A percentile compares a stretch with the other conserved stretches of the same genome.
phyloP scores from a whole-genome alignment of 2,888 invertebrate species.

The Troides oblongomaculatus region DNA sequence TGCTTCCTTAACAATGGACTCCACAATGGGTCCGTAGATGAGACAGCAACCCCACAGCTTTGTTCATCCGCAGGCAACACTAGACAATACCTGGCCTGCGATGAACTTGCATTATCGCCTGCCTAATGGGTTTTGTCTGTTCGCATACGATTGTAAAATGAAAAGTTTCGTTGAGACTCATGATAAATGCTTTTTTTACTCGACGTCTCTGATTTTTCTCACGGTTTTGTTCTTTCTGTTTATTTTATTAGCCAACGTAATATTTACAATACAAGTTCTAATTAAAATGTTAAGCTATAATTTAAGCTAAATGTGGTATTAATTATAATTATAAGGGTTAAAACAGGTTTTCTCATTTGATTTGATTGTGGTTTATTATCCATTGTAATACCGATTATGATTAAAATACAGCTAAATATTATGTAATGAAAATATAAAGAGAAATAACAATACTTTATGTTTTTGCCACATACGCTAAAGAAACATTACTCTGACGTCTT shows the following conservation, averaged over 20 bases:
- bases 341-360: no score
- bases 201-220: constrained; percentile 29
- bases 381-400: no score
- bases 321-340: no score
- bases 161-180: constrained; percentile 54
- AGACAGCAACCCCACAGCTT: constrained; percentile 68
- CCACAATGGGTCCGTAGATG: constrained; percentile 71
- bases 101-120: constrained; percentile 77
- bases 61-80: constrained; percentile 64
- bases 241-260: neutral
- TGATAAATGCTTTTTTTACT: constrained; percentile 61
- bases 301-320: no score
- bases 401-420: no score
- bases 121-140: constrained; percentile 76
- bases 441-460: no score
- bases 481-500: no score
- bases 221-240: neutral
- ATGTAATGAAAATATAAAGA: no score
- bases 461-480: no score
- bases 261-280: neutral
- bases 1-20: constrained; percentile 67
- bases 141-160: constrained; percentile 49
- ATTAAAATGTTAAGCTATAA: neutral
- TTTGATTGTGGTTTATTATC: no score
- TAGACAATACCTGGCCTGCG: constrained; percentile 72